phyloP scores from a whole-genome alignment of 2,113 vertebrate species.

The Burhinus bistriatus region DNA sequence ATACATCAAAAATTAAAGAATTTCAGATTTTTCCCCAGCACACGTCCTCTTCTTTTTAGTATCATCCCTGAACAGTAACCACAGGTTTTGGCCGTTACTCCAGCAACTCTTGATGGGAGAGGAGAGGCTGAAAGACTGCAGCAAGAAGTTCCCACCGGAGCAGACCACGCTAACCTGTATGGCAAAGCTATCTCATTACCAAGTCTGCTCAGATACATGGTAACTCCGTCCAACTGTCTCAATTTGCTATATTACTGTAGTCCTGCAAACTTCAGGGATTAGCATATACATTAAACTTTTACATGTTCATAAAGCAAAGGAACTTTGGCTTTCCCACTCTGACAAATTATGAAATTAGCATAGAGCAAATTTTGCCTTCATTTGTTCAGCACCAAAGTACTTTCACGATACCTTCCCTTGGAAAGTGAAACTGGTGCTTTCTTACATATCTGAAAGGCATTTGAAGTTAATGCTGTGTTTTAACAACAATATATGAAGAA shows the following conservation, averaged over 20 bases:
- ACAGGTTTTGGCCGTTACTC: neutral
- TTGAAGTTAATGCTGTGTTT: neutral
- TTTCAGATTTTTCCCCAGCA: conserved; percentile 29
- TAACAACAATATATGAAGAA: neutral
- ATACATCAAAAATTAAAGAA: conserved; percentile 28
- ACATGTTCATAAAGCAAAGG: neutral
- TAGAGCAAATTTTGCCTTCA: neutral
- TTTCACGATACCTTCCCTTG: neutral
- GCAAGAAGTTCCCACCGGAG: neutral
- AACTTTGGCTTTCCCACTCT: conserved; percentile 1
- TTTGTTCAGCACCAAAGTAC: neutral
- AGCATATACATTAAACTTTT: neutral
- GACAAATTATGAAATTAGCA: neutral
- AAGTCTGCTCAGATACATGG: neutral
- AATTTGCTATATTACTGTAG: neutral
- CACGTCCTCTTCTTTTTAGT: neutral
- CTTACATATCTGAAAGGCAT: neutral
- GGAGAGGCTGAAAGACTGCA: neutral
- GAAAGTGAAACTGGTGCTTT: neutral
- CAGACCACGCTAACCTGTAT: neutral
- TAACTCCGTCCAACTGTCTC: neutral
- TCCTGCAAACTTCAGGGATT: conserved; percentile 25
- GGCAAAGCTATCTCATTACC: neutral
- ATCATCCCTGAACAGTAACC: neutral
- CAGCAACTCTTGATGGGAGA: neutral